Percentiles rank a stretch among this genome's conserved stretches.
phyloP scores from a whole-genome alignment of 2,888 invertebrate species.

The Eledone cirrhosa region DNA sequence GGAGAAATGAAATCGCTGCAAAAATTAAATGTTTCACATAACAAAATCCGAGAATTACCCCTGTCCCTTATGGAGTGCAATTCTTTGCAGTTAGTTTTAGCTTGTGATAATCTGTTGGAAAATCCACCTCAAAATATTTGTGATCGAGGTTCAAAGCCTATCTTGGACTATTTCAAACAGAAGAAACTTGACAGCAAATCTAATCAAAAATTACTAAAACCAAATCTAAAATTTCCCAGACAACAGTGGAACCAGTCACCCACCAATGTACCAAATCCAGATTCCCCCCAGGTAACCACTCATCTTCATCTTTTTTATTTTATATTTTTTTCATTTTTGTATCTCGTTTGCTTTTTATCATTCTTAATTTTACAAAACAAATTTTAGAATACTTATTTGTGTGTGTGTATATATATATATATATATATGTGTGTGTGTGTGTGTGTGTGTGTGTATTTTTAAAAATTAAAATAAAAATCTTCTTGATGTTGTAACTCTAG shows the following conservation, averaged over 20 bases:
- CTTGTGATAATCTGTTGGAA: slow-evolving; percentile 56
- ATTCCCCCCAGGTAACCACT: slow-evolving; percentile 55
- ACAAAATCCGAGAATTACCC: slow-evolving; percentile 61
- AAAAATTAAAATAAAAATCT: too few species aligned
- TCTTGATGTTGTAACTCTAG: too few species aligned
- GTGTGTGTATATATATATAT: too few species aligned
- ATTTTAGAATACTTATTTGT: too few species aligned
- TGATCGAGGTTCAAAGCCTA: slow-evolving; percentile 57
- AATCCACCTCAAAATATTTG: slow-evolving; percentile 61
- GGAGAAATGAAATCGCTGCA: slow-evolving; percentile 60
- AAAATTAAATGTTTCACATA: slow-evolving; percentile 61
- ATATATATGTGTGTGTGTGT: too few species aligned
- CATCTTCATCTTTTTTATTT: not conserved
- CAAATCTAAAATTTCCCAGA: slow-evolving; percentile 54
- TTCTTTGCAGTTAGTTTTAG: slow-evolving; percentile 56
- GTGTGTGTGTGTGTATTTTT: too few species aligned
- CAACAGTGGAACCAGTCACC: slow-evolving; percentile 61
- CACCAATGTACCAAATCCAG: slow-evolving; percentile 61
- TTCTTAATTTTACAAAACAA: too few species aligned
- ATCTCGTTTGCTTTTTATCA: too few species aligned
- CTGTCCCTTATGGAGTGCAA: slow-evolving; percentile 55
- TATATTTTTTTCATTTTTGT: too few species aligned
- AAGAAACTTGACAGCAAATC: not conserved
- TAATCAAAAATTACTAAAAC: slow-evolving; percentile 43
- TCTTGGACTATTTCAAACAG: not conserved